Base-by-base conservation (phyloP, 2,113 vertebrate species). In the Percopsis transmontana region DNA sequence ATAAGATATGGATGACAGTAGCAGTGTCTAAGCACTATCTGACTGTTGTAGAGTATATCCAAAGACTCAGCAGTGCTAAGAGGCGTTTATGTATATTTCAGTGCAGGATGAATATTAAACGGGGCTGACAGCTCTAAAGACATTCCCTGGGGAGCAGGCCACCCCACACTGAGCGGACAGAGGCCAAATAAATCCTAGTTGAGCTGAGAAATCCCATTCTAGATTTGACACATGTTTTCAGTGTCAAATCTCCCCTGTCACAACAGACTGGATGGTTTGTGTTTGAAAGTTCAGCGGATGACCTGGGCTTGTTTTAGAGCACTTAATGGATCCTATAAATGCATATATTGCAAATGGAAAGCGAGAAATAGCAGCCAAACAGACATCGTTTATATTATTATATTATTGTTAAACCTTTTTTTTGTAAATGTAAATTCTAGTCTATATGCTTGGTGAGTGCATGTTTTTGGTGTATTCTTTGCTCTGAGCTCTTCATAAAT, bases 41-140 rank as follows among this genome's bases (percentile, higher is more conserved):
- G 39, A 58, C 33, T 20, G 13, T 21, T 20, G 13, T 21, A 18
- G 27, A 58, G 47, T 50, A 9, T 60, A 33, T 68, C 39, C 2
- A 38, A n/a, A 55, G 55, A 54, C 69, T 51, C 41, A 56, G 62
- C 42, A 21, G 2, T n/a, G 11, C 62, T 19, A 58, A 42, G 59
- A 59, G n/a, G 5, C 44, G 38, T 76, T 58, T 70, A 66, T 73
- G 24, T 81, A 60, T 61, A 62, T 73, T 64, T 77, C 48, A 59
- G 16, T 33, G 56, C 52, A 13, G 48, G 59, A 21, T 83, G 72
- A 74, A 73, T 68, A 66, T 58, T 81, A 66, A 74, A 56, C 40
- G 51, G 47, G 27, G 58, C 57, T 55, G 66, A 68, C 68, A 61
- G 67, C 33, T 70, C 63, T 40, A 27, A 47, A 57, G 50, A 56